These are phyloP conservation scores for Colius striatus DNA, from an alignment of 2,113 vertebrate genomes.

Conservation along the genomic window DNA sequence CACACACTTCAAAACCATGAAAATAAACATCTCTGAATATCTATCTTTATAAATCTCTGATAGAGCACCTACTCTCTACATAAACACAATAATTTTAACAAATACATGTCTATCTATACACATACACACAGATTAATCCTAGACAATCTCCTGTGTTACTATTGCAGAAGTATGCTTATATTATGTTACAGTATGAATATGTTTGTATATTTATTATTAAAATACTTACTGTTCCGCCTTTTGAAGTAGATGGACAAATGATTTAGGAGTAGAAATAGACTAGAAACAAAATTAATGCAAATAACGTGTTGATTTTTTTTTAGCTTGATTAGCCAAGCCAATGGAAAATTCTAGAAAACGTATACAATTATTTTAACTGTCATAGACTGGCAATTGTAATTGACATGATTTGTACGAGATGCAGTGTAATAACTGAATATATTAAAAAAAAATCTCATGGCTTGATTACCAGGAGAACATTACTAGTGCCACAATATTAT, in stretches of 20 bases:
- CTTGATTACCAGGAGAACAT: slow-evolving; percentile 94
- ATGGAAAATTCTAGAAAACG: slow-evolving; percentile 89
- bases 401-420: slow-evolving; percentile 89
- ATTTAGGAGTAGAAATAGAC: slow-evolving; percentile 82
- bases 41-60: background rate
- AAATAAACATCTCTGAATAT: background rate
- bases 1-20: background rate
- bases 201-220: slow-evolving; percentile 79
- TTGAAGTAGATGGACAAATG: slow-evolving; percentile 80
- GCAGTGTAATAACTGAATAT: slow-evolving; percentile 91
- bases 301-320: slow-evolving; percentile 85
- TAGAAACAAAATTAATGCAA: slow-evolving; percentile 85
- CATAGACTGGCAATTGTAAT: slow-evolving; percentile 87
- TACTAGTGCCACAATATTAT: slow-evolving; percentile 91
- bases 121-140: slow-evolving; percentile 19
- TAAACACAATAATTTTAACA: background rate
- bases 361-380: slow-evolving; percentile 91
- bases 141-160: slow-evolving; percentile 7
- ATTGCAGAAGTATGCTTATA: slow-evolving; percentile 44
- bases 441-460: slow-evolving; percentile 89
- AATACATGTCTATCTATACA: background rate
- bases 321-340: slow-evolving; percentile 90
- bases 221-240: slow-evolving; percentile 78
- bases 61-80: background rate
- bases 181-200: slow-evolving; percentile 62